These are phyloP conservation scores for Protobothrops mucrosquamatus DNA, from an alignment of 2,113 vertebrate species.

Conservation along the genomic window DNA sequence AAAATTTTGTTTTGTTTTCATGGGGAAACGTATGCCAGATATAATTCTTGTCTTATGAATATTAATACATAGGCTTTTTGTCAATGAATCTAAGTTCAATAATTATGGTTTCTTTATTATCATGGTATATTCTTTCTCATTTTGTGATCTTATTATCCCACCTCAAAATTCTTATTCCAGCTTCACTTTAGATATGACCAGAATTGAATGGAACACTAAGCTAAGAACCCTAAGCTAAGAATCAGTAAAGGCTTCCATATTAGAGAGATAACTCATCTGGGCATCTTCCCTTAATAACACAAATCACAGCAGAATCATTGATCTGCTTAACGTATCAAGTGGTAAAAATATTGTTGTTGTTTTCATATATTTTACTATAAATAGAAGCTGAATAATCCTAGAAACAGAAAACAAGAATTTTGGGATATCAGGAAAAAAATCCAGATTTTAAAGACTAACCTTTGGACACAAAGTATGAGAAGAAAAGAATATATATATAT, in stretches of 20 bases:
- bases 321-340: not conserved
- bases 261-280: not conserved
- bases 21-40: slow-evolving; percentile 19
- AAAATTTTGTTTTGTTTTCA: slow-evolving; percentile 28
- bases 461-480: not conserved
- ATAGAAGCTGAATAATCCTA: not conserved
- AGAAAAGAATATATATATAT: not conserved
- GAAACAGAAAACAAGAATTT: not conserved
- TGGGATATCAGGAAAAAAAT: not conserved
- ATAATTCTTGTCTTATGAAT: not conserved
- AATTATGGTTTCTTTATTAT: not conserved
- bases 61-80: not conserved
- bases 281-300: not conserved
- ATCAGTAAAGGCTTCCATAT: not conserved
- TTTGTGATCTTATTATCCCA: not conserved
- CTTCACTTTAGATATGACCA: not conserved
- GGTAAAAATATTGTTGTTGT: not conserved
- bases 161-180: not conserved
- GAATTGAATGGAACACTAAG: not conserved
- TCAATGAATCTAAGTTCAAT: slow-evolving; percentile 9
- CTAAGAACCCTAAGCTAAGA: not conserved
- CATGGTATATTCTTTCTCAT: not conserved
- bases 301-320: not conserved
- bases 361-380: not conserved
- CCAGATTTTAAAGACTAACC: not conserved